Percentiles rank a stretch among this genome's conserved stretches.
Evolutionary conservation across 2,797 vertebrate genomes (phyloP).

Genomic region (Potorous gilbertii): DNA sequence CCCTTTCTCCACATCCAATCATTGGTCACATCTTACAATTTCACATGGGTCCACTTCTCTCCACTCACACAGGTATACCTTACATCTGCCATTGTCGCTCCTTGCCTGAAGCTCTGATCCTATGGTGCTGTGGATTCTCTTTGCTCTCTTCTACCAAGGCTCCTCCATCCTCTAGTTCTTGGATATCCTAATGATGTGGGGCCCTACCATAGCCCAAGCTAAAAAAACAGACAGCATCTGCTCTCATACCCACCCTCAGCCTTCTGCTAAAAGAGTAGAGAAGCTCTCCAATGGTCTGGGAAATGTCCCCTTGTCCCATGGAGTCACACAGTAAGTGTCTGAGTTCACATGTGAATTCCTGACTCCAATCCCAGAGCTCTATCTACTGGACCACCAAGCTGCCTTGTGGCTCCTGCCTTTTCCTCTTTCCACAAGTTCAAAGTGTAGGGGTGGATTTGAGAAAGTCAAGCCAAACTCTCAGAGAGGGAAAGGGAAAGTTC

Average conservation of each 20-base stretch:
- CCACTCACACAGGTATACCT: not conserved
- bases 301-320: not conserved
- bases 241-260: not conserved
- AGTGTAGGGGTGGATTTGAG: not conserved
- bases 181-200: not conserved
- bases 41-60: not conserved
- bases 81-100: not conserved
- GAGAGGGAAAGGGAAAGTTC: not conserved
- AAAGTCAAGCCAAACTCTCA: not conserved
- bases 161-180: not conserved
- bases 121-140: not conserved
- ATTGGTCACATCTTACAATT: not conserved
- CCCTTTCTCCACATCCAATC: not conserved
- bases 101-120: not conserved
- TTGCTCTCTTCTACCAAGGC: not conserved
- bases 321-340: not conserved
- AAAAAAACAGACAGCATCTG: not conserved
- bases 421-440: not conserved
- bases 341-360: not conserved
- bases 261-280: not conserved
- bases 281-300: not conserved
- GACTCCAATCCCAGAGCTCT: not conserved
- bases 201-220: not conserved
- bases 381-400: not conserved
- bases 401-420: not conserved